Evolutionary conservation across 2,113 vertebrate genomes (phyloP), one percentile per base, ranked within the genome.

Genomic region (Dolichotis patagonum): DNA sequence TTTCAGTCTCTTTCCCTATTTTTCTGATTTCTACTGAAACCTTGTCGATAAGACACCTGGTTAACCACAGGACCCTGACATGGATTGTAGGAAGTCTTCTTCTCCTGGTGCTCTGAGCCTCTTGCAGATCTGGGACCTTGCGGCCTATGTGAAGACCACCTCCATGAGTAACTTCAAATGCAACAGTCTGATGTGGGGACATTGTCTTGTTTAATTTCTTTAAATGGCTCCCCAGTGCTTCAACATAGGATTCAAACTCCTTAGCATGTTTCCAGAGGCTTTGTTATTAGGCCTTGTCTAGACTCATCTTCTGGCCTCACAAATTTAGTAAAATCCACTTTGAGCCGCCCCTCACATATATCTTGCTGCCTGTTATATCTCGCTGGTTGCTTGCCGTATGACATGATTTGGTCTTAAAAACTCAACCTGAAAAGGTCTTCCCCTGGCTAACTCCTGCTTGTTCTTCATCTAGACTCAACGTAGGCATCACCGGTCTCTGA

Each of bases 141-240:
- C 16, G 65, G 38, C 38, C 52, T 75, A 5, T 46, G 30, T 75
- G 58, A 88, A 77, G 46, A 22, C 1, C 67, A 75, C 3, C 52
- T 5, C 19, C 12, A 19, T 81, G 28, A 90, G 32, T 63, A 30
- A 62, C 7, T 41, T 46, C 38, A 83, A 81, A 69, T 0, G 24
- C 5, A 52, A 7, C 30, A 38, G 60, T 81, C 10, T 84, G 80
- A 83, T 13, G 20, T 24, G 2, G 24, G 2, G 24, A 24, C 0
- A 62, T 3, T 46, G 10, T 5, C 20, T n/a, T 38, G 22, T 24
- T 85, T 46, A 38, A 69, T 3, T 62, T 56, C 35, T 19, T 88
- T 65, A 32, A 62, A 30, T 35, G 49, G 8, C 6, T 69, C 0
- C 22, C 0, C 1, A 63, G 0, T 19, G 12, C 2, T 32, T 16